Base-by-base conservation (phyloP, 2,888 invertebrate genomes). In the Trypoxylon attenuatum region DNA sequence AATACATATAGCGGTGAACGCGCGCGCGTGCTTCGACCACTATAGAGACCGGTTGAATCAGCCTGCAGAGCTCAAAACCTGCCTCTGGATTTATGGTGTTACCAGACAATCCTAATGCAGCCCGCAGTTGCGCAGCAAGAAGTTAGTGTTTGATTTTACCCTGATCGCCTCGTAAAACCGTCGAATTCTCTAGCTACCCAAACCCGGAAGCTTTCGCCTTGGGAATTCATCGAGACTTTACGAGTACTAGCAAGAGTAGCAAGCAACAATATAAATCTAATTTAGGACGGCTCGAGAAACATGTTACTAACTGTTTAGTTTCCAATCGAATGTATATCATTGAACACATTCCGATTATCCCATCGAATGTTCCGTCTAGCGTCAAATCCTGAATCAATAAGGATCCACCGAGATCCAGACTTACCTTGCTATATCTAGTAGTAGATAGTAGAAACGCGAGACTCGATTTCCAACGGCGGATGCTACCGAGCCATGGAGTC, bases 391-490 rank as follows among this genome's bases (percentile, higher is more conserved):
- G 43, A 43, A 41, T 47, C 33, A 23, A 16, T 16, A 41, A 47
- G 39, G 45, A n/a, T 18, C 25, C 33, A 22, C 18, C 8, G 8
- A 5, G 22, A 66, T 58, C 49, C 49, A 47, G 51, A 59, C 55
- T 47, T 59, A 59, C 58, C 59, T 43, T 42, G 5, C 5, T 13
- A 22, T 21, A n/a, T n/a, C n/a, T 52, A 33, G n/a, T n/a, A 29
- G 45, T 29, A 29, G 15, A 2, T n/a, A 6, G n/a, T 29, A 38
- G 54, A n/a, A n/a, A 55, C 52, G 22, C 59, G 43, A n/a, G n/a
- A 65, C 65, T 68, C 52, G 39, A 65, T 65, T 60, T 59, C 47
- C 5, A 29, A n/a, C 15, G 13, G 29, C 18, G 25, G 10, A 29
- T 22, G 18, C 21, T 18, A 25, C 22, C 38, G 43, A 53, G 54